Conservation (phyloP, 1,140 invertebrate species). For the Camponotus pennsylvanicus region DNA sequence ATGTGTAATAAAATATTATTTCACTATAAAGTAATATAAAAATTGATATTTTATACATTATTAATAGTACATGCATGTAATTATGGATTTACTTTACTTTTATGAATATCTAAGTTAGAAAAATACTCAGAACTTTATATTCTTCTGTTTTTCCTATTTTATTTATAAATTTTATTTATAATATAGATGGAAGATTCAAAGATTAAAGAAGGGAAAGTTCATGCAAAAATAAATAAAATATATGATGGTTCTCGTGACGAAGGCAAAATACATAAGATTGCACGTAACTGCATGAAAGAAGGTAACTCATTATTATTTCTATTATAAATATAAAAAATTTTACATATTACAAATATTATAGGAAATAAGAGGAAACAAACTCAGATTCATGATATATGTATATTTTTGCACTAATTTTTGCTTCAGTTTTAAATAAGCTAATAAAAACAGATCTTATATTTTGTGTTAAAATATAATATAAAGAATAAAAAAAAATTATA, state of each 20-base stretch:
- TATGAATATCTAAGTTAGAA: too few species aligned
- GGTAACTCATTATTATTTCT: constrained; percentile 7
- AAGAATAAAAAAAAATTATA: too few species aligned
- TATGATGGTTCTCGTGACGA: accelerated
- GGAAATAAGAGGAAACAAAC: too few species aligned
- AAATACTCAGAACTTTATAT: background rate
- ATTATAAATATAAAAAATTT: background rate
- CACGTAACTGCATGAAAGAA: background rate
- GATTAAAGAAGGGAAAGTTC: background rate
- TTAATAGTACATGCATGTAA: background rate
- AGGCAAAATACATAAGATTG: background rate
- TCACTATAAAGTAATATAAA: background rate
- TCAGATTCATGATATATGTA: too few species aligned
- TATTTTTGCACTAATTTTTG: too few species aligned
- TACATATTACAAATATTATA: background rate
- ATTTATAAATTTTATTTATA: background rate
- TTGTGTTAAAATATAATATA: background rate
- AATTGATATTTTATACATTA: background rate
- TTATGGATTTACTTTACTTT: background rate
- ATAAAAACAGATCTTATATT: background rate
- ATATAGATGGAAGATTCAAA: constrained; percentile 4
- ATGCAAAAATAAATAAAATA: background rate
- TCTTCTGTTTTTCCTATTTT: background rate
- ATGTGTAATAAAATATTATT: background rate
- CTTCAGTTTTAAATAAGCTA: too few species aligned